Evolutionary conservation across 2,797 vertebrate genomes (phyloP).

Genomic region (Neomorphus geoffroyi): DNA sequence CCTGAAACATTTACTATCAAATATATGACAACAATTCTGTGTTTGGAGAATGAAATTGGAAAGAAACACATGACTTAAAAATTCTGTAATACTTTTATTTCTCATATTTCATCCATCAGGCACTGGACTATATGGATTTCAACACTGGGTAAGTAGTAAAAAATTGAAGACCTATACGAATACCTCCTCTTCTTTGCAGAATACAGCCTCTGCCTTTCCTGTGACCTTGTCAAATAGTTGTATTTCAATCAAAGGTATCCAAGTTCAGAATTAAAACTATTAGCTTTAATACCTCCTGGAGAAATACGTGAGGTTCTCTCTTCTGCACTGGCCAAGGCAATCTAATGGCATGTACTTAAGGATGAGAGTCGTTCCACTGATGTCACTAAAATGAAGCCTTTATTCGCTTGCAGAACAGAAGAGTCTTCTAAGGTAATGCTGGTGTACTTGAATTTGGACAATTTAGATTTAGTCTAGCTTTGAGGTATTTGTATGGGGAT

Average conservation of each 20-base stretch:
- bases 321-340: not conserved
- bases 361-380: not conserved
- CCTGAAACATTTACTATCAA: not conserved
- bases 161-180: not conserved
- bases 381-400: not conserved
- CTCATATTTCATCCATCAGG: not conserved
- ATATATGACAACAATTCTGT: not conserved
- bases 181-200: not conserved
- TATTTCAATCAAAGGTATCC: not conserved
- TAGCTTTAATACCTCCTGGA: not conserved
- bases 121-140: not conserved
- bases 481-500: not conserved
- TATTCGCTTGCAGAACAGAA: not conserved
- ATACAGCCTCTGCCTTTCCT: not conserved
- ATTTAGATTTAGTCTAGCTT: not conserved
- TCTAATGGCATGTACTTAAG: not conserved
- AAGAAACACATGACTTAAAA: not conserved
- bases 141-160: not conserved
- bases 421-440: not conserved
- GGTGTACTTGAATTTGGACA: not conserved
- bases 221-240: not conserved
- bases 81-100: not conserved
- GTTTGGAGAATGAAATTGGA: not conserved
- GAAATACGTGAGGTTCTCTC: not conserved
- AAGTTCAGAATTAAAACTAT: not conserved